Evolutionary conservation across 2,888 invertebrate species (phyloP).

Genomic region (Deilephila porcellus): DNA sequence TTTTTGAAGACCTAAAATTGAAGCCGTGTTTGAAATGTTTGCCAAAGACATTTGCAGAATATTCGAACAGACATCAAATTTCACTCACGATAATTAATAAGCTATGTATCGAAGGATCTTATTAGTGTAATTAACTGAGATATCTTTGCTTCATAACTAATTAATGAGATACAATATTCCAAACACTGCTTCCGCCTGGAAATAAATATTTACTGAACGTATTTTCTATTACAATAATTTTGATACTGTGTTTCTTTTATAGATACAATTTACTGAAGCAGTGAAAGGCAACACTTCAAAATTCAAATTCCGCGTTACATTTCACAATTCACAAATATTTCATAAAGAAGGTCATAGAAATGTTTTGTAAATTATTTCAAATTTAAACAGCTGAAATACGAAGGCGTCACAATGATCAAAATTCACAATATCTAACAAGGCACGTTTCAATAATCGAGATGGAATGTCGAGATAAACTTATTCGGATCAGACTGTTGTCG

Average conservation of each 20-base stretch:
- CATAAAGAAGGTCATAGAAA: not conserved
- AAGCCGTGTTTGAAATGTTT: not conserved
- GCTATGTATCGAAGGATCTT: not conserved
- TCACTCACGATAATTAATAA: conserved; percentile 1
- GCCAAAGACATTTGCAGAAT: not conserved
- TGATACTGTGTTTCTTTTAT: not conserved
- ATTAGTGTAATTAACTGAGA: not conserved
- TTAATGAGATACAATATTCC: not conserved
- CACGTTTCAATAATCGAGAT: conserved; percentile 29
- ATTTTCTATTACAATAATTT: not conserved
- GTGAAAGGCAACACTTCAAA: not conserved
- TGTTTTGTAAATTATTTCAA: not conserved
- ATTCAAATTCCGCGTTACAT: not conserved
- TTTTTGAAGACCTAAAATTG: not conserved
- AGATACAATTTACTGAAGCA: too few species aligned
- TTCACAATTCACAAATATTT: not conserved
- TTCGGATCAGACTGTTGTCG: conserved; percentile 26
- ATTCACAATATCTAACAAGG: conserved; percentile 29
- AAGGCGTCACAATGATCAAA: conserved; percentile 24
- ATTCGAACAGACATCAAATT: not conserved
- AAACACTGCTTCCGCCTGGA: not conserved
- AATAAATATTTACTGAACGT: not conserved
- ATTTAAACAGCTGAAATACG: not conserved
- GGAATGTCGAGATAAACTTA: conserved; percentile 32
- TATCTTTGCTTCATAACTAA: not conserved